phyloP scores from a whole-genome alignment of 2,113 vertebrate genomes.

The Callipepla californica region DNA sequence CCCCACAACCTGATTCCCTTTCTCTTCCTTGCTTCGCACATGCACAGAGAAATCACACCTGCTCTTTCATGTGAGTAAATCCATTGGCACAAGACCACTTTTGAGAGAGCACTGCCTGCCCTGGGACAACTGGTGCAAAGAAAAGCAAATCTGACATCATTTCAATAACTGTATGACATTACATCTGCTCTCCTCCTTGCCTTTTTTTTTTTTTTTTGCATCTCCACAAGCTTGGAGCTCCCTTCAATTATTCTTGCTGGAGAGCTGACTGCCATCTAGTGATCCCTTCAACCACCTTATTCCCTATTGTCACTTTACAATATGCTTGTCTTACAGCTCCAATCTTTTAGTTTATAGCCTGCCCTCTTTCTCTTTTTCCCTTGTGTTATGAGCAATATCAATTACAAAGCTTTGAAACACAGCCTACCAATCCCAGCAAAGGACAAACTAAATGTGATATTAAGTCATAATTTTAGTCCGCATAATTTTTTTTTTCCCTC shows the following conservation, averaged over 20 bases:
- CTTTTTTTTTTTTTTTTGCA: slow-evolving; percentile 7
- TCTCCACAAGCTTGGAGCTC: not conserved
- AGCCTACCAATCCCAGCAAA: slow-evolving; percentile 59
- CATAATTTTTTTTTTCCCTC: slow-evolving; percentile 12
- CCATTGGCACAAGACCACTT: not conserved
- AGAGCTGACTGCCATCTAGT: slow-evolving; percentile 31
- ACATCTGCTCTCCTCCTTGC: not conserved
- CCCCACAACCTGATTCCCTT: not conserved
- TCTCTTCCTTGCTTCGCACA: not conserved
- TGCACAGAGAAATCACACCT: not conserved
- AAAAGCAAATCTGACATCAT: not conserved
- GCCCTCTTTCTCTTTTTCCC: slow-evolving; percentile 35
- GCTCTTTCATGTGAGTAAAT: not conserved
- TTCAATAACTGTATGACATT: not conserved
- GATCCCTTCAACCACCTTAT: slow-evolving; percentile 2
- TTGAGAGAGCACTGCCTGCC: not conserved
- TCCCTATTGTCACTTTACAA: slow-evolving; percentile 16
- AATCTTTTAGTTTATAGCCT: slow-evolving; percentile 20
- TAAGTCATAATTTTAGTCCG: slow-evolving; percentile 62
- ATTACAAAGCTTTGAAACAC: slow-evolving; percentile 54
- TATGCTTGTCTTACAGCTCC: slow-evolving; percentile 23
- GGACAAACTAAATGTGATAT: slow-evolving; percentile 59
- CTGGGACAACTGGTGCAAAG: not conserved
- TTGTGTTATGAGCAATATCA: slow-evolving; percentile 62
- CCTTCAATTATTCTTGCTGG: not conserved